phyloP scores from a whole-genome alignment of 2,113 vertebrate genomes.

The Stictonetta naevosa region DNA sequence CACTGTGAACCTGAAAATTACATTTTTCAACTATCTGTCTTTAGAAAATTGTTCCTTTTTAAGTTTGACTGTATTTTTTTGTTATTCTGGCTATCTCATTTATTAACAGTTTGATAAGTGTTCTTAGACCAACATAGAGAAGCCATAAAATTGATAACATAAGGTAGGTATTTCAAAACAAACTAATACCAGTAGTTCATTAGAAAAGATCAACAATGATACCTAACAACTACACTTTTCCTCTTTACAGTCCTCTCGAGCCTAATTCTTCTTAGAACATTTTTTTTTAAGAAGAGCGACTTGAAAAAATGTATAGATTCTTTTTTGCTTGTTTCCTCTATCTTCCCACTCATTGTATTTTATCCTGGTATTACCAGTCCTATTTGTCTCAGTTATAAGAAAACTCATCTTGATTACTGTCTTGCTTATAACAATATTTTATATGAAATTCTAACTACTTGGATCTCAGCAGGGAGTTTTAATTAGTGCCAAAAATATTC shows the following conservation, averaged over 20 bases:
- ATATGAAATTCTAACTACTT: background rate
- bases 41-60: background rate
- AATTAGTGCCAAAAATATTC: slow-evolving; percentile 35
- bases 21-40: background rate
- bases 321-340: background rate
- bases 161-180: background rate
- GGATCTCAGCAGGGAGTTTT: background rate
- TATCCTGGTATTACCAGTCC: background rate
- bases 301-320: background rate
- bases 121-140: background rate
- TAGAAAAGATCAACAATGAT: background rate
- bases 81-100: background rate
- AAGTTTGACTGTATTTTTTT: background rate
- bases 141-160: background rate
- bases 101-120: background rate
- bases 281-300: background rate
- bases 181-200: background rate
- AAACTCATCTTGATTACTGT: slow-evolving; percentile 37
- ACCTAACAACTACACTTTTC: background rate
- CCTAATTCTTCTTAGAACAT: background rate
- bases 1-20: background rate
- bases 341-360: background rate
- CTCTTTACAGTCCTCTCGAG: background rate
- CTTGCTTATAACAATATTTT: background rate
- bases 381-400: background rate